Percentiles rank a stretch among this genome's conserved stretches.
Conservation (phyloP, 2,888 invertebrate species). For the Phanerotoma sp. region DNA sequence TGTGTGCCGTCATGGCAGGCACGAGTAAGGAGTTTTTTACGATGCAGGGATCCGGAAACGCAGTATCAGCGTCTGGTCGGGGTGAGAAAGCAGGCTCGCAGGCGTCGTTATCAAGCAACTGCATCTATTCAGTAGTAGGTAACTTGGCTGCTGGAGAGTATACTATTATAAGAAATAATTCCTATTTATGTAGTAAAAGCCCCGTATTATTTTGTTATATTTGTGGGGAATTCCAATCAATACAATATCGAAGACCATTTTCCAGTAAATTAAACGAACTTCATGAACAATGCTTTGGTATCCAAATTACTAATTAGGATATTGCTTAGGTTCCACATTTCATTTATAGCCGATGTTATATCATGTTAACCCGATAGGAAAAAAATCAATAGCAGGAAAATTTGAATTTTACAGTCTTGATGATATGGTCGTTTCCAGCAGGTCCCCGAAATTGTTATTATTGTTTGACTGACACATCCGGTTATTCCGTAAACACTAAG, state of each 20-base stretch:
- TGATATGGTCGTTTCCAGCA: neutral
- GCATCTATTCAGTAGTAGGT: neutral
- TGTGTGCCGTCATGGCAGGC: slow-evolving; percentile 7
- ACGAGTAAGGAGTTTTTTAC: slow-evolving; percentile 5
- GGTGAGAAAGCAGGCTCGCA: neutral
- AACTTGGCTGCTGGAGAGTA: neutral
- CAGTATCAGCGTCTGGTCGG: slow-evolving; percentile 14
- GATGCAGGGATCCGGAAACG: slow-evolving; percentile 25
- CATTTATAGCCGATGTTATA: neutral
- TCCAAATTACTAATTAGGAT: neutral
- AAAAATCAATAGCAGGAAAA: neutral
- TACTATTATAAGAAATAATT: too few relatives aligned
- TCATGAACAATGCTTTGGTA: neutral
- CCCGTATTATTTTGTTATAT: neutral
- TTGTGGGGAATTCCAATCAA: neutral
- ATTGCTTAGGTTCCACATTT: neutral
- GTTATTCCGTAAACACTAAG: neutral
- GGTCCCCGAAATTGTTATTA: neutral
- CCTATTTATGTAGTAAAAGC: neutral
- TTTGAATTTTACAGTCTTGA: neutral
- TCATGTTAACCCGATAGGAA: neutral
- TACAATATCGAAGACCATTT: neutral
- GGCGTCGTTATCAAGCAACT: slow-evolving; percentile 27
- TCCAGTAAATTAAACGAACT: neutral
- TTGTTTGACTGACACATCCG: neutral